Evolutionary conservation across 2,797 vertebrate genomes (phyloP), one percentile per base, ranked within the genome.

Genomic region (Sebastes iracundus): DNA sequence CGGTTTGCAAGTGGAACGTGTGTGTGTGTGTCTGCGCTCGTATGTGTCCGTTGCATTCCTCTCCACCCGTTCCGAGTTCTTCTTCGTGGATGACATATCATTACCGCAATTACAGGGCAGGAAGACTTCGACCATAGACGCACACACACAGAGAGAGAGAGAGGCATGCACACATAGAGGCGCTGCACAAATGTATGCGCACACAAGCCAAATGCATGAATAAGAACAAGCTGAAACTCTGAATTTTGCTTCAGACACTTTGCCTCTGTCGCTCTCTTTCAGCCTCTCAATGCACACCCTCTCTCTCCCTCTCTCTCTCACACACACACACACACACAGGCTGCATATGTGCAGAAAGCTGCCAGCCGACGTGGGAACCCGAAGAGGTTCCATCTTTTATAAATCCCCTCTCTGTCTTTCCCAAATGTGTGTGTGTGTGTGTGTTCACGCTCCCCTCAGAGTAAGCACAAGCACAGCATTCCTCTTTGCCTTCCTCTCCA

Each of bases 91-190:
- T 92, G 91, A 94, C 91, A 92, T 94, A 82, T 95, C 90, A 95
- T 95, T 94, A 94, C 82, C 55, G 71, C 93, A 94, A 94, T 94
- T 93, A 94, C 89, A 94, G 91, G 93, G 91, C 87, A 90, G 79
- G 81, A 87, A 64, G 82, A 88, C 81, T 82, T 70, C 20, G 81
- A 83, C 90, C 75, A 55, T 79, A 79, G 33, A 65, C 83, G 52
- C 58, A 53, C 63, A 65, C 64, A 27, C 65, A 70, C 22, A 71
- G 27, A 76, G 27, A 4, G 32, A 4, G 32, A 33, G 33, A 13
- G 35, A 38, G 35, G 27, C 42, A 12, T 42, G 59, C 76, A 80
- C 83, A 81, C 75, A 79, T 32, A 62, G 63, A 75, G 72, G 60
- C 18, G 1, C 14, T 53, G 66, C 55, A 60, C 63, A 63, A 63